Evolutionary conservation across 2,888 invertebrate genomes (phyloP), one percentile per base, ranked within the genome.

Genomic region (Ornithoptera priamus): DNA sequence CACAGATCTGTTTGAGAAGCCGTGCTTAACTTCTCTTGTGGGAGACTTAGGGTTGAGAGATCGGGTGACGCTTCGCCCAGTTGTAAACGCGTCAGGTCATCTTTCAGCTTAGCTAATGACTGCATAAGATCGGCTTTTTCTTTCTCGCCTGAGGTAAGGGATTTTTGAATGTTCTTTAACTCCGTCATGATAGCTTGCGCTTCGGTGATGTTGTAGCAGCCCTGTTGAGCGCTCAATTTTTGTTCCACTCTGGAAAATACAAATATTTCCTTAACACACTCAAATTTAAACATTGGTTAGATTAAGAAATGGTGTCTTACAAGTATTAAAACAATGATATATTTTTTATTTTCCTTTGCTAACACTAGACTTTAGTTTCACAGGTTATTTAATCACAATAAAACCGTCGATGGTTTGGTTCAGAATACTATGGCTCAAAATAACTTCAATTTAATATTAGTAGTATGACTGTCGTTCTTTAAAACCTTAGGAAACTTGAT

Each of bases 101-200:
- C 98, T 89, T 98, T 98, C 67, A 99, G 94, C 85, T 97, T 97
- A 3, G 98, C 98, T 81, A 99, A 90, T 15, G 97, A 97, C 88
- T 97, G 97, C 97, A 99, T 98, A 72, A 99, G 93, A 82, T 98
- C 97, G 58, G 97, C 97, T 81, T 98, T 97, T 85, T 99, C 98
- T 83, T 97, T 97, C 87, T 98, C 98, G 0, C 98, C 98, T 0
- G 96, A 96, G 10, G 96, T 96, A 53, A 99, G 92, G 0, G 97
- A 98, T 82, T 97, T 96, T 88, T 98, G 98, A 76, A 99, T 97
- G 88, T 98, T 97, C 75, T 97, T 95, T 79, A 99, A 94, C 88
- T 99, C 98, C 67, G 96, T 96, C 94, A 98, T 96, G 72, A 99
- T 98, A n/a, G 98, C 98, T 88, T 98, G 97, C 18, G 98, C 99